Evolutionary conservation across 2,113 vertebrate genomes (phyloP), one percentile per base, ranked within the genome.

Genomic region (Saguinus midas): DNA sequence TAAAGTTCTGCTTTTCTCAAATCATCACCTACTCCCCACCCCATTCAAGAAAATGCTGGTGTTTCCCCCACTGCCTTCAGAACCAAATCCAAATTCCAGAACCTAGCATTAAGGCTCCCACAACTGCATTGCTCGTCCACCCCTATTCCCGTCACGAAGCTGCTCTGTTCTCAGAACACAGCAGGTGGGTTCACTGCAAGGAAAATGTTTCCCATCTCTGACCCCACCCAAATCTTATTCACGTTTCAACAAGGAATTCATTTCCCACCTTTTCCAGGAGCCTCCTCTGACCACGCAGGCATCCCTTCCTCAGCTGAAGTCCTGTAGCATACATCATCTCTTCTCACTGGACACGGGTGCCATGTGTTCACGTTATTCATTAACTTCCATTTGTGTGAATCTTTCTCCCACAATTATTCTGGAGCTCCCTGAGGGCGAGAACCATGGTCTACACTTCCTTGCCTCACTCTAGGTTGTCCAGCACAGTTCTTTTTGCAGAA

Each of bases 181-280:
- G 8, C 52, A 0, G 1, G 10, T 27, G 35, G 35, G 23, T 8
- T 1, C 21, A 0, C 68, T 32, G 32, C 55, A 37, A 35, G 0
- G 4, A 43, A 4, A 21, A 52, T 23, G 40, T 11, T 32, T 35
- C 45, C 18, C 10, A 3, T 35, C 45, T 5, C 58, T 17, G 64
- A 43, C 35, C 52, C 72, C 8, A 23, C 55, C 5, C 61, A 61
- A 35, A 79, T 72, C 72, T 17, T 14, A 48, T 5, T 40, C 17
- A 18, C 23, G 35, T 21, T 40, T 70, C 79, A 52, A 43, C 20
- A 78, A 35, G 10, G 2, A 70, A 70, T 6, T 72, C 35, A n/a
- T 37, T 18, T 73, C 40, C 91, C 17, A 32, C 29, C 43, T 50
- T 78, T 64, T 70, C 88, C 3, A 1, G 8, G 37, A 43, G 20